Conservation (phyloP, 2,888 invertebrate species). For the Hedya salicella region DNA sequence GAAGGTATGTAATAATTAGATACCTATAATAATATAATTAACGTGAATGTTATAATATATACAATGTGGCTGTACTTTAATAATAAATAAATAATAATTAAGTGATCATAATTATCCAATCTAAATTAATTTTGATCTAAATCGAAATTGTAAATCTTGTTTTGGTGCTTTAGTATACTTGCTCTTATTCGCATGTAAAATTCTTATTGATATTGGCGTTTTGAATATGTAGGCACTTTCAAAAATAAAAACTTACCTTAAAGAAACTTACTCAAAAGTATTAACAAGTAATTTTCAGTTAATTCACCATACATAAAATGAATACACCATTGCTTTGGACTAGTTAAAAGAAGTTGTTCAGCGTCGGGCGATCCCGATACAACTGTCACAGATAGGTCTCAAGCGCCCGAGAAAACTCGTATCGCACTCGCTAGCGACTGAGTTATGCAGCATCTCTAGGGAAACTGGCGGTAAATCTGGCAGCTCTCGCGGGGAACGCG, state of each 20-base stretch:
- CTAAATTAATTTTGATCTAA: too few species aligned
- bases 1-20: too few species aligned
- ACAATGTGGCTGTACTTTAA: too few species aligned
- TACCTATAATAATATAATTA: too few species aligned
- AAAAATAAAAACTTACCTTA: background rate
- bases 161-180: too few species aligned
- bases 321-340: background rate
- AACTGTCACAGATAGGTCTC: background rate
- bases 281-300: background rate
- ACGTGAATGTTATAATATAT: too few species aligned
- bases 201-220: background rate
- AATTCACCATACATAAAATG: background rate
- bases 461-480: conserved; percentile 35
- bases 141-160: too few species aligned
- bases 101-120: too few species aligned
- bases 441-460: conserved; percentile 12
- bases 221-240: background rate
- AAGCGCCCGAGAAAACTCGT: background rate
- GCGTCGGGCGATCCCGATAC: too few species aligned
- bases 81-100: too few species aligned
- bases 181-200: too few species aligned
- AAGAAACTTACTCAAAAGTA: background rate
- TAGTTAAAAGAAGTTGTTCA: background rate
- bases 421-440: conserved; percentile 9
- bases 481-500: conserved; percentile 21